A percentile compares a stretch with the other conserved stretches of the same genome.
phyloP scores from a whole-genome alignment of 2,113 vertebrate genomes.

The Pao palembangensis region DNA sequence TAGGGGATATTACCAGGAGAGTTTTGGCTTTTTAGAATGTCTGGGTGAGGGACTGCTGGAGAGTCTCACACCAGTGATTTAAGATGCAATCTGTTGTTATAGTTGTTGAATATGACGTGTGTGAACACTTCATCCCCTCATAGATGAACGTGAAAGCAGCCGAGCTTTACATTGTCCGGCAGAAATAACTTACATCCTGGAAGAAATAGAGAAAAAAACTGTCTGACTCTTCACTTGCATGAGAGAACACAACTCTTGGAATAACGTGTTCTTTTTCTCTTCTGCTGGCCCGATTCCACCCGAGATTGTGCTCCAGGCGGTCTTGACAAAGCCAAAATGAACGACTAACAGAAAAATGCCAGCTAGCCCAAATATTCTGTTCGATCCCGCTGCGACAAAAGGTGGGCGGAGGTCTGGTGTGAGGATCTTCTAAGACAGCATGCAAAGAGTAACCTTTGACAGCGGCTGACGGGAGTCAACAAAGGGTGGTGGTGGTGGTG shows the following conservation, averaged over 20 bases:
- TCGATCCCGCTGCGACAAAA: conserved; percentile 50
- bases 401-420: conserved; percentile 35
- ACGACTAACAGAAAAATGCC: conserved; percentile 7
- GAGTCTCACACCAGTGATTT: too few species aligned
- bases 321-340: conserved; percentile 35
- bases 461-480: conserved; percentile 42
- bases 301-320: conserved; percentile 52
- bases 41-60: background rate
- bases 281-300: conserved; percentile 52
- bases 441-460: conserved; percentile 53
- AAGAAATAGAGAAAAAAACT: background rate
- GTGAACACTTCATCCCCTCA: too few species aligned
- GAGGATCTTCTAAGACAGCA: conserved; percentile 47
- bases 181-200: too few species aligned
- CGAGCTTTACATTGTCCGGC: background rate
- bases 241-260: too few species aligned
- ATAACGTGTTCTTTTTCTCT: background rate
- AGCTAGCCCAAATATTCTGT: conserved; percentile 39
- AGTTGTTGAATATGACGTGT: too few species aligned
- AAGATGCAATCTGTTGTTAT: too few species aligned
- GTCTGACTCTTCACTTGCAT: too few species aligned
- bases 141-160: background rate
- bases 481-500: conserved; percentile 43
- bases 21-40: too few species aligned
- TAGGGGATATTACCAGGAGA: too few species aligned